Conservation (phyloP, 2,888 invertebrate species). For the Sturmia bella region DNA sequence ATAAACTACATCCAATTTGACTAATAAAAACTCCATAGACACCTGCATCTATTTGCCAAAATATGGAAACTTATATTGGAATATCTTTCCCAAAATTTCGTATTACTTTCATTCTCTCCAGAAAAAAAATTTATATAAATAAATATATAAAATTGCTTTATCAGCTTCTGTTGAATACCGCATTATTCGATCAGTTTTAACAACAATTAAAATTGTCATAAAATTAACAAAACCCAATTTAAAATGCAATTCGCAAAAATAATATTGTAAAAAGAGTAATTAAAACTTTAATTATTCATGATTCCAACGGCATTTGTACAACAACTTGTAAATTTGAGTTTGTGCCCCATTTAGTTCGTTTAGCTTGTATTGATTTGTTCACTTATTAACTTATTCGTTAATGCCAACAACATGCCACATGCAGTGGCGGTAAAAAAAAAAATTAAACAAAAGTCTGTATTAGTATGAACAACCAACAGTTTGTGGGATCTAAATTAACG, state of each 20-base stretch:
- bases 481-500: slow-evolving; percentile 62
- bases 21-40: too few relatives aligned
- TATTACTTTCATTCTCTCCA: too few relatives aligned
- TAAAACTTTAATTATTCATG: slow-evolving; percentile 39
- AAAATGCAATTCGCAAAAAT: slow-evolving; percentile 11
- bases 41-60: too few relatives aligned
- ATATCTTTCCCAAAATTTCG: too few relatives aligned
- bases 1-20: too few relatives aligned
- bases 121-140: too few relatives aligned
- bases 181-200: neutral
- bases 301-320: slow-evolving; percentile 9
- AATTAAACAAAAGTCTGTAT: neutral
- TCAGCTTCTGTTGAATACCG: neutral
- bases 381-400: slow-evolving; percentile 50
- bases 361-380: slow-evolving; percentile 13
- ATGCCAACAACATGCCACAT: slow-evolving; percentile 60
- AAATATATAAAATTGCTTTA: too few relatives aligned
- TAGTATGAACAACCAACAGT: slow-evolving; percentile 14
- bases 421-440: slow-evolving; percentile 58
- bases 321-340: slow-evolving; percentile 3
- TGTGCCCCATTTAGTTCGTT: slow-evolving; percentile 9
- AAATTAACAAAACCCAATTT: slow-evolving; percentile 7
- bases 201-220: slow-evolving; percentile 49
- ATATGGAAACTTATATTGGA: too few relatives aligned
- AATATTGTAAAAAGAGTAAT: slow-evolving; percentile 1